phyloP scores from a whole-genome alignment of 2,888 invertebrate species.

The Imbricaverruca yamaguchii region DNA sequence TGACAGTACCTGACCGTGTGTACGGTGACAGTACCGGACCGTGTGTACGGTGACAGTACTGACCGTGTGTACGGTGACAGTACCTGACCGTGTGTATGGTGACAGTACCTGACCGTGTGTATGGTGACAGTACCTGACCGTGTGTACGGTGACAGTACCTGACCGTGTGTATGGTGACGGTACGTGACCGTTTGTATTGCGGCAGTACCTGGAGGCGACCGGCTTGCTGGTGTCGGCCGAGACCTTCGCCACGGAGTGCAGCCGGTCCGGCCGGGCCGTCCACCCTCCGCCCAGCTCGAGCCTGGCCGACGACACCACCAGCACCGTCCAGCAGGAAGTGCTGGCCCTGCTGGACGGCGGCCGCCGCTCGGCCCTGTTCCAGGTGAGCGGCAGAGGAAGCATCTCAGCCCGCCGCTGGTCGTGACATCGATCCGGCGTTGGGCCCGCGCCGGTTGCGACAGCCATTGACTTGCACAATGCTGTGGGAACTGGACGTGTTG shows the following conservation, averaged over 20 bases:
- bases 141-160: too few species aligned
- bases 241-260: conserved; percentile 20
- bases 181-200: background rate
- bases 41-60: background rate
- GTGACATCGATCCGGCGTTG: too few species aligned
- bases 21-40: background rate
- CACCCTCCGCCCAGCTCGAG: conserved; percentile 3
- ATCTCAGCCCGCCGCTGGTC: too few species aligned
- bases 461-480: too few species aligned
- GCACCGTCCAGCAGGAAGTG: background rate
- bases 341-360: conserved; percentile 22
- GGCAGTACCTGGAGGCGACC: conserved; percentile 23
- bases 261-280: conserved; percentile 4
- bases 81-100: too few species aligned
- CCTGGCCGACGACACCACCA: background rate
- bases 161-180: background rate
- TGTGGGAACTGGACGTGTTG: too few species aligned
- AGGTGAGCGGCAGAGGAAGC: background rate
- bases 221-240: conserved; percentile 5
- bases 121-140: too few species aligned
- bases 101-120: background rate
- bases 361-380: conserved; percentile 19
- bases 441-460: too few species aligned
- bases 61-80: background rate
- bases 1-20: too few species aligned